phyloP scores from a whole-genome alignment of 2,888 invertebrate species.

The Drosophila mayaguana region DNA sequence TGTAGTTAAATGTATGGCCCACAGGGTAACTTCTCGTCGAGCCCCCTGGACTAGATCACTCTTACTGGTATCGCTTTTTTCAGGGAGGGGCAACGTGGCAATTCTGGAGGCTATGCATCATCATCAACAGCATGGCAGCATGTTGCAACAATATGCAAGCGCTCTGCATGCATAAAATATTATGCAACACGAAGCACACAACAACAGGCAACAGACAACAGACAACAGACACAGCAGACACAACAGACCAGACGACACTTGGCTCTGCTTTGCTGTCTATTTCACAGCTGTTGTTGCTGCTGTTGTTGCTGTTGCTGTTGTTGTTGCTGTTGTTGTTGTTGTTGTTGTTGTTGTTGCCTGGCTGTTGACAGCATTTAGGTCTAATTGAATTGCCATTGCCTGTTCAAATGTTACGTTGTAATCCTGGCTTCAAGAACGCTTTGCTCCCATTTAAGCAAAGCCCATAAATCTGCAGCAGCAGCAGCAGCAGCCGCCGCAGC shows the following conservation, averaged over 20 bases:
- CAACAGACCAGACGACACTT: constrained; percentile 70
- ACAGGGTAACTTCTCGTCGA: constrained; percentile 7
- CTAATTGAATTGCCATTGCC: constrained; percentile 75
- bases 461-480: constrained; percentile 64
- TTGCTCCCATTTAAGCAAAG: constrained; percentile 65
- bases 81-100: constrained; percentile 67
- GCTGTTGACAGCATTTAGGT: constrained; percentile 77
- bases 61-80: constrained; percentile 37
- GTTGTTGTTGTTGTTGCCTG: constrained; percentile 65
- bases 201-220: constrained; percentile 39
- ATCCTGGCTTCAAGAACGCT: constrained; percentile 61
- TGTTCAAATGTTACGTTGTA: constrained; percentile 50
- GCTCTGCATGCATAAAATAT: constrained; percentile 77
- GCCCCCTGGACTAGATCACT: constrained; percentile 6
- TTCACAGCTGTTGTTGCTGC: constrained; percentile 31
- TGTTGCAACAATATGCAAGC: constrained; percentile 76
- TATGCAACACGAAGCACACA: constrained; percentile 67
- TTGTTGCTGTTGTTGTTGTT: constrained; percentile 7
- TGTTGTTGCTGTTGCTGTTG: constrained; percentile 15
- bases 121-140: constrained; percentile 73
- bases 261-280: constrained; percentile 41
- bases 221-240: constrained; percentile 28
- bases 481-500: constrained; percentile 43
- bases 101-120: constrained; percentile 80
- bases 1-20: too few species aligned